Evolutionary conservation across 2,113 vertebrate genomes (phyloP).

Genomic region (Vulpes vulpes): DNA sequence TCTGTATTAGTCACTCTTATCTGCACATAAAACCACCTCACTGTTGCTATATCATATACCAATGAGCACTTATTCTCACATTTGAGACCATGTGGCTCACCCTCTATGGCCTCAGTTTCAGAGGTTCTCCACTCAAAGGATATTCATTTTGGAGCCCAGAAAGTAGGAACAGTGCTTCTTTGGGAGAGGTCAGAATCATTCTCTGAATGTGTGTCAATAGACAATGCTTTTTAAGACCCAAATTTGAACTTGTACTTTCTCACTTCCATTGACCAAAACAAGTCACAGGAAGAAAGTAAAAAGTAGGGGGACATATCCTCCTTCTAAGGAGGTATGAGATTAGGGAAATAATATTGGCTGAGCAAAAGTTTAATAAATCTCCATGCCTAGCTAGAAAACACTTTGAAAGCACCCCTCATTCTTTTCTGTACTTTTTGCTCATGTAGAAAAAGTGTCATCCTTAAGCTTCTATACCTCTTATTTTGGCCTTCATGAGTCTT

Average conservation of each 20-base stretch:
- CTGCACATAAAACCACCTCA: neutral
- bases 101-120: neutral
- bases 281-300: neutral
- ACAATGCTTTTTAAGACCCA: neutral
- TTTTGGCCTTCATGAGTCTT: slow-evolving; percentile 51
- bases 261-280: neutral
- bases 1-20: neutral
- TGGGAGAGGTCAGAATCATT: neutral
- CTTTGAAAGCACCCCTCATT: neutral
- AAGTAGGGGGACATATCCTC: neutral
- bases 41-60: neutral
- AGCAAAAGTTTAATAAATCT: neutral
- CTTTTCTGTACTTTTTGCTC: neutral
- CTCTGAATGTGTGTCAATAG: slow-evolving; percentile 34
- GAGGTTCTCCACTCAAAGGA: neutral
- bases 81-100: neutral
- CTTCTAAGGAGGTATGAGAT: neutral
- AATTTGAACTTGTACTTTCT: neutral
- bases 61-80: neutral
- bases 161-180: neutral
- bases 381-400: neutral
- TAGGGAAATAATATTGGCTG: slow-evolving; percentile 9
- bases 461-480: neutral
- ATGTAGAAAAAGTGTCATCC: neutral
- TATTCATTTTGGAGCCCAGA: neutral